Evolutionary conservation across 2,888 invertebrate species (phyloP), one percentile per base, ranked within the genome.

Genomic region (Sclerodermus sp.): DNA sequence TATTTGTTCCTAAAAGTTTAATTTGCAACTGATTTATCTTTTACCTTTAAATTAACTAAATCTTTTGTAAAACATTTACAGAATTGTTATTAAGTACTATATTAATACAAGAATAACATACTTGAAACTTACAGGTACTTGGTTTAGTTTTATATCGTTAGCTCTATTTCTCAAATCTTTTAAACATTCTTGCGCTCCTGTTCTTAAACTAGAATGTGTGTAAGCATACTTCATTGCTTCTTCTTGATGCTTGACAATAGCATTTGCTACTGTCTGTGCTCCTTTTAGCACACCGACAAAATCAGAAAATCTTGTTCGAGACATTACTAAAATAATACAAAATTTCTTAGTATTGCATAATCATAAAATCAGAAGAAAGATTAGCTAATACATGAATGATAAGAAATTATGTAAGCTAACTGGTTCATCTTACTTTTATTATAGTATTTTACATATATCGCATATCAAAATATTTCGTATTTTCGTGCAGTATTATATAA

Each of bases 131-230:
- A 76, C 76, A 55, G 77, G 71, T 67, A 74, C 60, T 67, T 77
- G 75, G 73, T 70, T 77, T 71, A 73, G 69, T 57, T 76, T 67
- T 58, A 70, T 64, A n/a, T 68, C 61, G 37, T 52, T 66, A 1
- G 74, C 55, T 53, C 68, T 73, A 45, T 62, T 64, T 23, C 56
- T 53, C 10, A 63, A 55, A 39, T 56, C 49, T 51, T 65, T 68
- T 1, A 72, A 46, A 41, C 66, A 64, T 29, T 74, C 67, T 45
- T 78, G 68, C 1, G 69, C 64, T 5, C 81, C 61, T 41, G 82
- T 80, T 69, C 82, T 86, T 37, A 90, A 65, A 73, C 86, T 89
- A 14, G 90, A 90, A 76, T 88, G 88, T 74, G 82, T 81, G 85
- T 89, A 86, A 62, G 87, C 74, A 58, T 82, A 78, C 71, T 81